Evolutionary conservation across 2,113 vertebrate species (phyloP).

Genomic region (Chloropsis cyanopogon): DNA sequence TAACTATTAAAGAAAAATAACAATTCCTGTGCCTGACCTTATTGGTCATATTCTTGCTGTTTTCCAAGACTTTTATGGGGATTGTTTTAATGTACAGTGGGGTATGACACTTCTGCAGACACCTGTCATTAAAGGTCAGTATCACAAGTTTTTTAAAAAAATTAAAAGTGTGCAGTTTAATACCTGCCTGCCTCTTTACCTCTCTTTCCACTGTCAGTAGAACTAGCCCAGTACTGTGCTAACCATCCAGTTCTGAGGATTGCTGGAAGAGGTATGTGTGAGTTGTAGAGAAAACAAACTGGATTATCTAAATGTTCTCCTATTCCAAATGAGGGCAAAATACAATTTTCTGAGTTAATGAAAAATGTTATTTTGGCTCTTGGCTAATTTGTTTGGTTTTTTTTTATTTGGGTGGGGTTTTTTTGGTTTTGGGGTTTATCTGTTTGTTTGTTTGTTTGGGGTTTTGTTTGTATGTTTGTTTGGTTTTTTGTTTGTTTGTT

Average conservation of each 20-base stretch:
- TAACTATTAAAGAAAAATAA: neutral
- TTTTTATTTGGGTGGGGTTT: neutral
- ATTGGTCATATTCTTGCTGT: conserved; percentile 3
- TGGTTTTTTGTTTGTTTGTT: too few relatives aligned
- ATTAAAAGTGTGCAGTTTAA: conserved; percentile 5
- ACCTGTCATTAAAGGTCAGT: neutral
- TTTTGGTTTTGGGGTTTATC: neutral
- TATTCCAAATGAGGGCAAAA: neutral
- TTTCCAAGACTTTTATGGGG: neutral
- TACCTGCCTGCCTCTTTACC: conserved; percentile 1
- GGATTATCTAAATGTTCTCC: neutral
- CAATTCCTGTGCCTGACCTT: neutral
- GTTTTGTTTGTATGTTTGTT: neutral
- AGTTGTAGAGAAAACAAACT: neutral
- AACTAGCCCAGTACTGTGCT: neutral
- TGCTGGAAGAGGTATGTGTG: neutral
- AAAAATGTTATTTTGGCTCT: neutral
- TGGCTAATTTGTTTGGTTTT: neutral
- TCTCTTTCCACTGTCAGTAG: neutral
- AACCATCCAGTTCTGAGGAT: neutral
- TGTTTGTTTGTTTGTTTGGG: neutral
- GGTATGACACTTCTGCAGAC: neutral
- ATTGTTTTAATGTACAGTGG: neutral
- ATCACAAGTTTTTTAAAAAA: neutral
- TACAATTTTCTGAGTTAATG: neutral